A percentile compares a stretch with the other conserved stretches of the same genome.
Evolutionary conservation across 1,140 invertebrate genomes (phyloP).

Genomic region (Pogonomyrmex californicus): DNA sequence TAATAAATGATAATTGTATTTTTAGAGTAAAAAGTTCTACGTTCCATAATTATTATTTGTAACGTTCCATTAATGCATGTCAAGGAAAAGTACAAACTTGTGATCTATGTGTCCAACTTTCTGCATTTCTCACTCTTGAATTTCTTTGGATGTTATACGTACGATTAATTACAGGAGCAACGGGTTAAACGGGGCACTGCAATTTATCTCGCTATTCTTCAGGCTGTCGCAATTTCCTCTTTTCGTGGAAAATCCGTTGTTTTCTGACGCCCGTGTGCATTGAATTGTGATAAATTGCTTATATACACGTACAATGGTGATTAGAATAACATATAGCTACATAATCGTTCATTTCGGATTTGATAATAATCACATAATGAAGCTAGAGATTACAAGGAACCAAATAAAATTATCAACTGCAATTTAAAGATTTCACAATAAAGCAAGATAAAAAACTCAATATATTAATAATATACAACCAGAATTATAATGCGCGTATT

Average conservation of each 20-base stretch:
- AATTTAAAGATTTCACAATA: background rate
- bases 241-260: conserved; percentile 36
- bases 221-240: conserved; percentile 51
- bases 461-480: background rate
- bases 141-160: conserved; percentile 55
- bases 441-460: background rate
- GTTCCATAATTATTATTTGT: conserved; percentile 19
- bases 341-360: background rate
- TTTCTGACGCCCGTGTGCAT: background rate
- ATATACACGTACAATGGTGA: background rate
- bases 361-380: conserved; percentile 5
- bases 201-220: conserved; percentile 57
- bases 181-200: conserved; percentile 18
- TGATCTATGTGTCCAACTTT: conserved; percentile 39
- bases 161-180: conserved; percentile 54
- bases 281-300: conserved; percentile 27
- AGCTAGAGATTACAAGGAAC: background rate
- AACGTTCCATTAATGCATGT: conserved; percentile 27
- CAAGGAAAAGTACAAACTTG: conserved; percentile 29
- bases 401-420: conserved; percentile 1
- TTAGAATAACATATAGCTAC: background rate
- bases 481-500: background rate
- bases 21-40: background rate
- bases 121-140: conserved; percentile 33
- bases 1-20: background rate